These are phyloP conservation scores for Acrocyrtus sp. DNA, from an alignment of 2,888 invertebrate genomes.

Conservation along the genomic window DNA sequence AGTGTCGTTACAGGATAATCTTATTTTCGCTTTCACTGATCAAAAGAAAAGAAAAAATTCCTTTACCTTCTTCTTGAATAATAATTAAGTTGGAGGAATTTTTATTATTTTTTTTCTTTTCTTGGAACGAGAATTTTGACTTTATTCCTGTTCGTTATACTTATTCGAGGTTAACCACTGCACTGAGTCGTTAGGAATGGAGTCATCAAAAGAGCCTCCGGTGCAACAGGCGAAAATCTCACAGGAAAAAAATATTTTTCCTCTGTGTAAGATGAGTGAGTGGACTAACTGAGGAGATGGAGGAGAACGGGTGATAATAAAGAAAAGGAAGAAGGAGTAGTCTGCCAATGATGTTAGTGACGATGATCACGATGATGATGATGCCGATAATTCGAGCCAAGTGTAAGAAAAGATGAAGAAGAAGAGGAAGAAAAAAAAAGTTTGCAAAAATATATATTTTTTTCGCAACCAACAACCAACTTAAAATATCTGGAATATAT, in stretches of 20 bases:
- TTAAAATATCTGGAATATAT: slow-evolving; percentile 40
- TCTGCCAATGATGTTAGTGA: slow-evolving; percentile 18
- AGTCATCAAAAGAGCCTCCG: too few species aligned
- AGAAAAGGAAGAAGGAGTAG: slow-evolving; percentile 25
- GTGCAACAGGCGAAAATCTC: slow-evolving; percentile 1
- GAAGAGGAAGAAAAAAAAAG: too few species aligned
- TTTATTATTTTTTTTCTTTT: slow-evolving; percentile 6
- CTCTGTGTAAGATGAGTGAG: slow-evolving; percentile 25
- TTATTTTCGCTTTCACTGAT: slow-evolving; percentile 9
- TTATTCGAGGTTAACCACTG: slow-evolving; percentile 19
- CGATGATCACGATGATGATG: too few species aligned
- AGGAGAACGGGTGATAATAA: slow-evolving; percentile 18
- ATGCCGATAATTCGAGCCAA: slow-evolving; percentile 49
- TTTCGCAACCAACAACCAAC: too few species aligned
- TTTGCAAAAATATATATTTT: slow-evolving; percentile 42
- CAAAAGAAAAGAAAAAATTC: not conserved
- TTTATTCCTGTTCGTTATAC: not conserved
- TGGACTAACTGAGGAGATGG: slow-evolving; percentile 37
- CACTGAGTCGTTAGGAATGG: too few species aligned
- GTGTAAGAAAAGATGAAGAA: too few species aligned
- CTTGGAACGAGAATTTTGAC: not conserved
- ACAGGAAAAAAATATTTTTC: not conserved
- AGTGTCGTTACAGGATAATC: not conserved
- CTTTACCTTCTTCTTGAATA: not conserved
- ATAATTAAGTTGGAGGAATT: too few species aligned